Evolutionary conservation across 2,797 vertebrate species (phyloP).

Genomic region (Crocidura indochinensis): DNA sequence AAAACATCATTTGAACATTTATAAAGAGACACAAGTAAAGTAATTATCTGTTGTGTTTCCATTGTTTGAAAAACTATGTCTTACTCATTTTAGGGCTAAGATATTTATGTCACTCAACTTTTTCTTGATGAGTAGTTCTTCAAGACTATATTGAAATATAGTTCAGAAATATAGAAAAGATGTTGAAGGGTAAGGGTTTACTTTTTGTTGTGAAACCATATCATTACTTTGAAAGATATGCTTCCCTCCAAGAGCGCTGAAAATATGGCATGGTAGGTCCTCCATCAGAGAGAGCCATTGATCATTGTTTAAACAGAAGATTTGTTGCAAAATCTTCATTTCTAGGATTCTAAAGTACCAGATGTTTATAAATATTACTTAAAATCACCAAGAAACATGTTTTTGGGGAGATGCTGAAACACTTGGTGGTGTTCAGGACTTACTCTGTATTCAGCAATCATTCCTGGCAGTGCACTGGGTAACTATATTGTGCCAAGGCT

Average conservation of each 20-base stretch:
- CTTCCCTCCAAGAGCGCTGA: neutral
- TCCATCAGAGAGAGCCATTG: neutral
- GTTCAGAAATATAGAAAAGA: neutral
- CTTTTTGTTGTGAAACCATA: neutral
- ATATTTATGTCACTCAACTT: neutral
- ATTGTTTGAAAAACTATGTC: neutral
- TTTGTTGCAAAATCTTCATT: neutral
- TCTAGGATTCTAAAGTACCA: neutral
- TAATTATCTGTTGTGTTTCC: neutral
- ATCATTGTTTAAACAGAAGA: neutral
- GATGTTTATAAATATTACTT: neutral
- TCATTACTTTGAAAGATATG: too few species aligned
- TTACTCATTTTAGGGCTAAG: neutral
- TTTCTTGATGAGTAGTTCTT: neutral
- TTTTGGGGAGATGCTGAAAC: neutral
- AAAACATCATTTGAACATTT: neutral
- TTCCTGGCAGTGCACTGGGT: too few species aligned
- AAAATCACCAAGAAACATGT: neutral
- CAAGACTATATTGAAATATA: neutral
- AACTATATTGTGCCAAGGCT: too few species aligned
- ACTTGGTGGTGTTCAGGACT: too few species aligned
- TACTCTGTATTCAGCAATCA: too few species aligned
- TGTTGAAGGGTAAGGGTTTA: neutral
- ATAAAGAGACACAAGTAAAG: neutral
- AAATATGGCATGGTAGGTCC: neutral